phyloP scores from a whole-genome alignment of 2,113 vertebrate species.

The Calyptommatus sinebrachiatus region DNA sequence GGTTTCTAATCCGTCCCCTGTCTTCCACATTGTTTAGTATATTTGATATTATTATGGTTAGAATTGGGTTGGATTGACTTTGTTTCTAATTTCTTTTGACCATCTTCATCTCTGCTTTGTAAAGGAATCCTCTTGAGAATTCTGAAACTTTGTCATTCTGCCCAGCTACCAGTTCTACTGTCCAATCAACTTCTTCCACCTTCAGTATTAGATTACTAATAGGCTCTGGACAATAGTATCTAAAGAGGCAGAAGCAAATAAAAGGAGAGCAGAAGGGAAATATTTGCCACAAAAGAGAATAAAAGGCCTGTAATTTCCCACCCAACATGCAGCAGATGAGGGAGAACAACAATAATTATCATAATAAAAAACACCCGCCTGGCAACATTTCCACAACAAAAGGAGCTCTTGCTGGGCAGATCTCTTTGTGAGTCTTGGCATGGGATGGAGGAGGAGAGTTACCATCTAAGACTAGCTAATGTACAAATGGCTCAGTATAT shows the following conservation, averaged over 20 bases:
- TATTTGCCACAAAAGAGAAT: slow-evolving; percentile 11
- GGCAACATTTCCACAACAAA: not conserved
- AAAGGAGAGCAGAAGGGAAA: slow-evolving; percentile 2
- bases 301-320: slow-evolving; percentile 33
- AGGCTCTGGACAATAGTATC: not conserved
- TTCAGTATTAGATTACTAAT: not conserved
- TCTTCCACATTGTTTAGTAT: not conserved
- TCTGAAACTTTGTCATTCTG: not conserved
- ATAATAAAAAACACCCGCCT: slow-evolving; percentile 1
- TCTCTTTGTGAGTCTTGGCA: not conserved
- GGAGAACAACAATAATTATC: slow-evolving; percentile 28
- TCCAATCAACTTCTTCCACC: not conserved
- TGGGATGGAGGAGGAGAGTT: not conserved
- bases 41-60: not conserved
- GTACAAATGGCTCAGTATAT: not conserved
- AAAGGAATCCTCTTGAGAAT: not conserved
- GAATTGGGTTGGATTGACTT: not conserved
- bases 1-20: not conserved
- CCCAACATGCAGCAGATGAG: slow-evolving; percentile 23
- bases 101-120: not conserved
- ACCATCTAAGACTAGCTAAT: not conserved
- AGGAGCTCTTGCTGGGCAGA: not conserved
- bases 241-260: not conserved
- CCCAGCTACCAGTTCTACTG: not conserved
- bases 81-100: not conserved